Conservation (phyloP, 2,113 vertebrate species). For the Scomber scombrus region DNA sequence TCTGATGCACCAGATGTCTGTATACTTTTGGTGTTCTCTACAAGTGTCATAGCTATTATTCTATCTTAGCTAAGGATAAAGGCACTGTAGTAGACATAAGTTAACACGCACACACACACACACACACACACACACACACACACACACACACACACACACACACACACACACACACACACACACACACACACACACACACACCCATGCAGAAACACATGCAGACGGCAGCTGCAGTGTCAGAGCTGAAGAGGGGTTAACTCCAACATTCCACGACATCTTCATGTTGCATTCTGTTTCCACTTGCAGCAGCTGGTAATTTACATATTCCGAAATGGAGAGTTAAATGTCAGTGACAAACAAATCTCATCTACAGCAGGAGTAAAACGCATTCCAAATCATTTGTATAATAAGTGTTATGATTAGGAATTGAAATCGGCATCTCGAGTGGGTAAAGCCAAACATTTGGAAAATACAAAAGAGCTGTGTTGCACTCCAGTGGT, state of each 20-base stretch:
- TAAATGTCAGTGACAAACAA: slow-evolving; percentile 54
- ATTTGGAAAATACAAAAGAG: slow-evolving; percentile 23
- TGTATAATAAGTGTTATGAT: slow-evolving; percentile 33
- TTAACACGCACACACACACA: slow-evolving; percentile 19
- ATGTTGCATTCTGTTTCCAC: slow-evolving; percentile 61
- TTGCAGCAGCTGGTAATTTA: slow-evolving; percentile 65
- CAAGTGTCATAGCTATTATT: neutral
- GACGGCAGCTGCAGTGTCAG: slow-evolving; percentile 48
- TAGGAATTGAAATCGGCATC: slow-evolving; percentile 15
- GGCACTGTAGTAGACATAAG: neutral
- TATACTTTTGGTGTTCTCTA: neutral
- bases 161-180: slow-evolving; percentile 18
- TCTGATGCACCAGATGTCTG: too few relatives aligned
- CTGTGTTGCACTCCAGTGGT: neutral
- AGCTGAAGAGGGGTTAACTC: slow-evolving; percentile 53
- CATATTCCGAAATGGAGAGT: slow-evolving; percentile 38
- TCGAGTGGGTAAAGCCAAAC: slow-evolving; percentile 35
- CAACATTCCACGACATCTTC: slow-evolving; percentile 57
- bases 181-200: slow-evolving; percentile 22
- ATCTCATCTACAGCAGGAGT: slow-evolving; percentile 15
- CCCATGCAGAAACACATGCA: neutral
- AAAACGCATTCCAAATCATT: slow-evolving; percentile 26
- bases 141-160: slow-evolving; percentile 19
- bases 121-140: slow-evolving; percentile 8
- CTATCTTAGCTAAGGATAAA: neutral